Conservation (phyloP, 2,797 vertebrate species). For the Acridotheres tristis region DNA sequence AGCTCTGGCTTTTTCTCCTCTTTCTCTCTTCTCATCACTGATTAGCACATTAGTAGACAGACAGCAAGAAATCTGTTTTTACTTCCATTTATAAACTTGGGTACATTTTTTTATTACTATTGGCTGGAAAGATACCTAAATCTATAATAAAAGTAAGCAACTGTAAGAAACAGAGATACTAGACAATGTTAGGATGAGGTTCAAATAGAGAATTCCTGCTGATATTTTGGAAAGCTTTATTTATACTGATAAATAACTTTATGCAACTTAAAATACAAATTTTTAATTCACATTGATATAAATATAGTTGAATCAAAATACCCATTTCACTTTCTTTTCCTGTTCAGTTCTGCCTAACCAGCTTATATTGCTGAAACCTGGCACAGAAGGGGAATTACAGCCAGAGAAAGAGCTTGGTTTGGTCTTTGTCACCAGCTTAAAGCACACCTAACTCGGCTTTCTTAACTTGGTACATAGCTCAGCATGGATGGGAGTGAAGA, state of each 20-base stretch:
- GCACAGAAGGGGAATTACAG: neutral
- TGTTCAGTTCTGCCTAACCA: neutral
- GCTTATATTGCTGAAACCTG: neutral
- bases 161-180: neutral
- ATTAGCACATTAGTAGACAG: neutral
- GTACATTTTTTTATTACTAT: neutral
- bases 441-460: neutral
- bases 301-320: neutral
- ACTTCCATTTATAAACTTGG: neutral
- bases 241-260: neutral
- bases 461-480: neutral
- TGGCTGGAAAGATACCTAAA: neutral
- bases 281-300: neutral
- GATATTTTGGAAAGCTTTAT: neutral
- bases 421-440: neutral
- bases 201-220: neutral
- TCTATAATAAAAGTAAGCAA: neutral
- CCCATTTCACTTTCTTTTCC: neutral
- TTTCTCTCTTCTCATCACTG: neutral
- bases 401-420: neutral
- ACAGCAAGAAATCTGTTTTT: slow-evolving; percentile 19
- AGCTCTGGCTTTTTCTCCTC: neutral
- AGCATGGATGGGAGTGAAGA: neutral
- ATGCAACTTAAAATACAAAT: neutral
- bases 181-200: neutral